These are phyloP conservation scores for Lacanobia wlatinum DNA, from an alignment of 2,888 invertebrate genomes.

Conservation along the genomic window DNA sequence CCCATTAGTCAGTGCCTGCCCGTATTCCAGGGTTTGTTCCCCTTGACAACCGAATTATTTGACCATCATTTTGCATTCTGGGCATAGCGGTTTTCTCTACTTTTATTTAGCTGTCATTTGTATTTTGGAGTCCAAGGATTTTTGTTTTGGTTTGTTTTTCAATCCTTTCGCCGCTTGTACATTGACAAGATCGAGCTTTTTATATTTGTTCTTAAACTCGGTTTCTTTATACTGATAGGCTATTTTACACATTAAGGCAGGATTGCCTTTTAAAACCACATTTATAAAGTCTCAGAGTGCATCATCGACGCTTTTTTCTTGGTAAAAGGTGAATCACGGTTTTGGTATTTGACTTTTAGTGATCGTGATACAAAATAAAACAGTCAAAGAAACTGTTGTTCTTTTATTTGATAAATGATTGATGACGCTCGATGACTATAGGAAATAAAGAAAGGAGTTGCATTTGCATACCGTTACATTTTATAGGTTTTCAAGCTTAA, in stretches of 20 bases:
- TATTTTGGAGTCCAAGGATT: slow-evolving; percentile 20
- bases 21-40: slow-evolving; percentile 75
- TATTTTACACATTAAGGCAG: background rate
- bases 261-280: slow-evolving; percentile 8
- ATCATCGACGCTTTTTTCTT: slow-evolving; percentile 22
- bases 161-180: background rate
- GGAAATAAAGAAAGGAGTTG: slow-evolving; percentile 22
- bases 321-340: slow-evolving; percentile 42
- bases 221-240: background rate
- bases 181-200: background rate
- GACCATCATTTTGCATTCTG: slow-evolving; percentile 79
- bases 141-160: slow-evolving; percentile 9
- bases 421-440: slow-evolving; percentile 17
- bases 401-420: slow-evolving; percentile 44
- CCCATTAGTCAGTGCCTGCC: slow-evolving; percentile 77
- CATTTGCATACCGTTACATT: slow-evolving; percentile 60
- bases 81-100: slow-evolving; percentile 55
- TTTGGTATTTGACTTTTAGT: slow-evolving; percentile 49
- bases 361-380: slow-evolving; percentile 44
- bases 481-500: slow-evolving; percentile 46
- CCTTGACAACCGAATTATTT: slow-evolving; percentile 81
- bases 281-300: slow-evolving; percentile 30
- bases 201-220: background rate
- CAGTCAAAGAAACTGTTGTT: slow-evolving; percentile 15
- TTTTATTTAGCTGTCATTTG: slow-evolving; percentile 58